Percentiles rank a stretch among this genome's conserved stretches.
phyloP scores from a whole-genome alignment of 1,140 invertebrate species.

The Saccostrea echinata region DNA sequence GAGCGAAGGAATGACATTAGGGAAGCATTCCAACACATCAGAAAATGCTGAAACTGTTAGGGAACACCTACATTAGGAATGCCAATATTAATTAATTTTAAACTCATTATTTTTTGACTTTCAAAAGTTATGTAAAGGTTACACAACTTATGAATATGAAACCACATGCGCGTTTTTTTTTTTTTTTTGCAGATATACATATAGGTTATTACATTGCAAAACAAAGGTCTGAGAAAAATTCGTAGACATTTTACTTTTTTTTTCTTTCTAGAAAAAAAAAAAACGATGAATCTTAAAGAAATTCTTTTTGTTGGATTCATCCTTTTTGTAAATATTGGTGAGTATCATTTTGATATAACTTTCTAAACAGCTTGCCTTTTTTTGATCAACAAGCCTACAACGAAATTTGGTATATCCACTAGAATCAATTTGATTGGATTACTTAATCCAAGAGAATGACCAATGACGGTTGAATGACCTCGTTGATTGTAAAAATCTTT shows the following conservation, averaged over 20 bases:
- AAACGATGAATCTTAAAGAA: neutral
- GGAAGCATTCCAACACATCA: neutral
- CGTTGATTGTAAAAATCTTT: no score
- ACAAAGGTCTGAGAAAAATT: no score
- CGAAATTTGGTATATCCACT: no score
- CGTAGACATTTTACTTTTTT: neutral
- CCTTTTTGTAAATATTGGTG: neutral
- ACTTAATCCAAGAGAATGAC: no score
- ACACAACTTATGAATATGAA: neutral
- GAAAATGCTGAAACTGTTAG: neutral
- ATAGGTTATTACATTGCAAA: no score
- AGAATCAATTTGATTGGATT: no score
- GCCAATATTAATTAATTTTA: neutral
- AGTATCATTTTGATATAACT: neutral
- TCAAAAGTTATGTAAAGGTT: neutral
- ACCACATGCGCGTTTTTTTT: neutral
- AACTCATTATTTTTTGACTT: constrained; percentile 30
- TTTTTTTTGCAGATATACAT: neutral
- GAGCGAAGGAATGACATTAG: neutral
- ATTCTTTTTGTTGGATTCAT: constrained; percentile 8
- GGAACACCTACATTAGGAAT: neutral
- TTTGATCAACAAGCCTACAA: no score
- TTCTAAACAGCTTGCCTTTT: no score
- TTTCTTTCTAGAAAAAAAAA: neutral
- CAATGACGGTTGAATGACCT: no score